phyloP scores from a whole-genome alignment of 2,797 vertebrate genomes.

The Arrhamphus sclerolepis region DNA sequence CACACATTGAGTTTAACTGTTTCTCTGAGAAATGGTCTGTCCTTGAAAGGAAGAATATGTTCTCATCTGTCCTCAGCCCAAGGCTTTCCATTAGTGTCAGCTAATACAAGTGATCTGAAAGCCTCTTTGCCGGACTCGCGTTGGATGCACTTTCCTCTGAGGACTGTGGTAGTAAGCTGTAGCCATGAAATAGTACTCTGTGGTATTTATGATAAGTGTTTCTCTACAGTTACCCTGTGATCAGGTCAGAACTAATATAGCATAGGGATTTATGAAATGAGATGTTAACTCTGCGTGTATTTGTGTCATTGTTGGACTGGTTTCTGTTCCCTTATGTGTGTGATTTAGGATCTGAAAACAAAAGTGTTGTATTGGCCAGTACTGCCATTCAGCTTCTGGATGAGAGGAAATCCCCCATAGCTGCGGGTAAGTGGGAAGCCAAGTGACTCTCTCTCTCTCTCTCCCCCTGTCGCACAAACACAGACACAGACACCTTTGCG shows the following conservation, averaged over 20 bases:
- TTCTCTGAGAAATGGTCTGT: conserved; percentile 51
- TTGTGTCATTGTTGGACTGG: conserved; percentile 23
- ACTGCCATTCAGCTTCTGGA: conserved; percentile 95
- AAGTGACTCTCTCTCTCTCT: conserved; percentile 40
- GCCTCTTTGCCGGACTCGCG: conserved; percentile 58
- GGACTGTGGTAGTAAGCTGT: conserved; percentile 43
- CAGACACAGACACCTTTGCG: conserved; percentile 17
- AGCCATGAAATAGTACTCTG: conserved; percentile 48
- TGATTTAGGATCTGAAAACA: conserved; percentile 88
- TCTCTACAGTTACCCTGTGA: conserved; percentile 44
- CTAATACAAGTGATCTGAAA: conserved; percentile 73
- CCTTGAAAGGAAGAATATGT: conserved; percentile 52
- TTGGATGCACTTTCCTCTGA: conserved; percentile 60
- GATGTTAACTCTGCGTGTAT: conserved; percentile 36
- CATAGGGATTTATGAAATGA: conserved; percentile 35
- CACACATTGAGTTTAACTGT: conserved; percentile 44
- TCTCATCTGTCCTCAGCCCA: conserved; percentile 64
- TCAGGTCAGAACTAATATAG: conserved; percentile 37
- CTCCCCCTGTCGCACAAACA: conserved; percentile 6
- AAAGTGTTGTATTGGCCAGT: conserved; percentile 94
- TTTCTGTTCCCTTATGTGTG: conserved; percentile 24
- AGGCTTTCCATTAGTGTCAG: conserved; percentile 73
- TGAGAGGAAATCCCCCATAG: conserved; percentile 96
- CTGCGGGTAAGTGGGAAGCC: conserved; percentile 87
- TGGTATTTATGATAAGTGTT: conserved; percentile 44